phyloP scores from a whole-genome alignment of 1,140 invertebrate genomes.

The Euschistus heros region DNA sequence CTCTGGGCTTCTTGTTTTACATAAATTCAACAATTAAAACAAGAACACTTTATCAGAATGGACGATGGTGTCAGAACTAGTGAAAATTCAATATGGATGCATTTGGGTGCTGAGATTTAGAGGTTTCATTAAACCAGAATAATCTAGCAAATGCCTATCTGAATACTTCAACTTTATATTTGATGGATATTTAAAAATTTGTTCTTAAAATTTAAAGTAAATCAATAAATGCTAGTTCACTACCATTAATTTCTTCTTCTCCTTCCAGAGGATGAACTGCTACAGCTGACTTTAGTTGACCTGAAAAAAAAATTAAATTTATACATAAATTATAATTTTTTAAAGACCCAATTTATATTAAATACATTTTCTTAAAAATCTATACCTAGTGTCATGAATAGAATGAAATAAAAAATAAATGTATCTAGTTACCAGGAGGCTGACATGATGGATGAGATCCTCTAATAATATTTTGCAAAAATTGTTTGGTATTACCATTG shows the following conservation, averaged over 20 bases:
- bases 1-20: too few species aligned
- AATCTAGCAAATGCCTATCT: not conserved
- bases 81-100: too few species aligned
- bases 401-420: conserved; percentile 1
- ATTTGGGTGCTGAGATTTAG: too few species aligned
- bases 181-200: too few species aligned
- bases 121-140: too few species aligned
- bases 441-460: conserved; percentile 53
- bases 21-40: too few species aligned
- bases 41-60: too few species aligned
- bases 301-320: conserved; percentile 17
- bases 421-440: conserved; percentile 20
- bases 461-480: conserved; percentile 60
- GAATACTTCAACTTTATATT: not conserved
- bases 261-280: not conserved
- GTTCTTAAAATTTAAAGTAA: not conserved
- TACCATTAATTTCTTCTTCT: conserved; percentile 11
- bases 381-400: not conserved
- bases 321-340: not conserved
- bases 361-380: not conserved
- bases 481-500: conserved; percentile 47
- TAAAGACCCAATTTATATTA: not conserved
- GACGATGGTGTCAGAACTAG: too few species aligned
- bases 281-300: conserved; percentile 2
- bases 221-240: not conserved